phyloP scores from a whole-genome alignment of 2,888 invertebrate genomes.

The Acanthococcus lagerstroemiae region DNA sequence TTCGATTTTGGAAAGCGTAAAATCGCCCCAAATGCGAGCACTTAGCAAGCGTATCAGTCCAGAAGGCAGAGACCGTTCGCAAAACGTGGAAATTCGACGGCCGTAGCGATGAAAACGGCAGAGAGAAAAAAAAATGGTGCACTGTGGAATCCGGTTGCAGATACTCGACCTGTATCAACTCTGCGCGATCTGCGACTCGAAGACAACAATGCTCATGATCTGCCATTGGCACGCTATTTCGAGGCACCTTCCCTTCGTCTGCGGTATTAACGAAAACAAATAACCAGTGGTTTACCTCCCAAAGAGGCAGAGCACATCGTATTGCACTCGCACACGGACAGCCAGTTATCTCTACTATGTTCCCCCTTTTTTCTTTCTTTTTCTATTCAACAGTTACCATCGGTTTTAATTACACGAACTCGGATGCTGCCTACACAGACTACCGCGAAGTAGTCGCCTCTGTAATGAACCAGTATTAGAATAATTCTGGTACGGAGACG shows the following conservation, averaged over 20 bases:
- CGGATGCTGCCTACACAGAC: no score
- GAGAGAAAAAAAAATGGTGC: not conserved
- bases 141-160: not conserved
- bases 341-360: no score
- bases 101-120: not conserved
- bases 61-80: no score
- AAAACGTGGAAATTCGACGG: not conserved
- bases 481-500: no score
- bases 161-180: conserved; percentile 15
- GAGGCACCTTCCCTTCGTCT: not conserved
- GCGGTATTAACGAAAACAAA: not conserved
- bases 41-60: no score
- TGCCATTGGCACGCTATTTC: conserved; percentile 21
- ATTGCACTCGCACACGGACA: not conserved
- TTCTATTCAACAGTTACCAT: no score
- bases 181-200: conserved; percentile 11
- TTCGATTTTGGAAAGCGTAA: not conserved
- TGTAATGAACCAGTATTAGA: no score
- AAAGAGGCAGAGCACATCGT: not conserved
- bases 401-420: no score
- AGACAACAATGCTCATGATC: conserved; percentile 9
- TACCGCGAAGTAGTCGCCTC: no score
- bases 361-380: no score
- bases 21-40: not conserved
- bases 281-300: conserved; percentile 12